These are phyloP conservation scores for Carlito syrichta DNA, from an alignment of 2,113 vertebrate genomes.

Conservation along the genomic window DNA sequence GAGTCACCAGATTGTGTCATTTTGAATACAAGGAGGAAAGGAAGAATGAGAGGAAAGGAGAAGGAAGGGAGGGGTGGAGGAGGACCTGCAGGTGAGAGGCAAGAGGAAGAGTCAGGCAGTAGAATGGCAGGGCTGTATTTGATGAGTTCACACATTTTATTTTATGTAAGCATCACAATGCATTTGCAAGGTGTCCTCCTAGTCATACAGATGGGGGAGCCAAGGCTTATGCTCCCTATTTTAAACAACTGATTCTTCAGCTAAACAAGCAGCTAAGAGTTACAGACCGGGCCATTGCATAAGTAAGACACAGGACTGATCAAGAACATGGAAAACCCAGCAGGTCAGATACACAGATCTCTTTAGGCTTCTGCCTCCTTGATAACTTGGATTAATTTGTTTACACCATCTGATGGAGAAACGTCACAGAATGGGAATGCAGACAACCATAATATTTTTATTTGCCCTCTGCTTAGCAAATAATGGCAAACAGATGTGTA, in stretches of 20 bases:
- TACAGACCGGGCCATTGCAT: background rate
- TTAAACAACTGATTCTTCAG: background rate
- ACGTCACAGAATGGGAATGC: background rate
- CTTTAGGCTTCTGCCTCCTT: background rate
- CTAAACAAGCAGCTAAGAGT: background rate
- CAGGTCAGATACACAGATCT: background rate
- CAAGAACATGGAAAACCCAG: background rate
- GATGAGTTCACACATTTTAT: background rate
- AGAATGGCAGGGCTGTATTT: background rate
- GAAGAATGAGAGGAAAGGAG: background rate
- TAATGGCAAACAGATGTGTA: background rate
- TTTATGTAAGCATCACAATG: background rate
- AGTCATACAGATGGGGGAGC: background rate
- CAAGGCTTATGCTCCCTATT: background rate
- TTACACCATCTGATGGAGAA: background rate
- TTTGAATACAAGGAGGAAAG: background rate
- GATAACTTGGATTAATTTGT: background rate
- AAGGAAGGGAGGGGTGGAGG: fast-evolving
- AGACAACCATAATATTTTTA: background rate
- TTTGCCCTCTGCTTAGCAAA: background rate
- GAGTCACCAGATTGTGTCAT: slow-evolving; percentile 16
- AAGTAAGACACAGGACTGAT: background rate
- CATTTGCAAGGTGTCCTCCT: background rate
- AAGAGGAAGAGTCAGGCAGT: background rate
- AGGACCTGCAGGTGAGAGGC: background rate